Conservation (phyloP, 2,888 invertebrate species). For the Calliscelio sp. region DNA sequence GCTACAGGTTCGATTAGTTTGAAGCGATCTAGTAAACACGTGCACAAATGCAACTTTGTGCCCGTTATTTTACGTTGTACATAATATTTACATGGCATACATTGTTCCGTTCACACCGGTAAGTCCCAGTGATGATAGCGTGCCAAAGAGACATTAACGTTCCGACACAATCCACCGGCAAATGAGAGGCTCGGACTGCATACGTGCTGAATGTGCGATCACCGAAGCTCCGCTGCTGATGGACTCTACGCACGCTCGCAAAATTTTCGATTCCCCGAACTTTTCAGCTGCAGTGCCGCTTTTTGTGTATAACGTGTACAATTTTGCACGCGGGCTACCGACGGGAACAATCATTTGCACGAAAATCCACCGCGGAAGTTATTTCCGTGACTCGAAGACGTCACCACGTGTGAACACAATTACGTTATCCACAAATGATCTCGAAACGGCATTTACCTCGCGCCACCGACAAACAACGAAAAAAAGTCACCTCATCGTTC, state of each 20-base stretch:
- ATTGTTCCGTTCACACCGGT: conserved; percentile 82
- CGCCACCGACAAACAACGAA: conserved; percentile 33
- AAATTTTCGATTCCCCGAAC: conserved; percentile 83
- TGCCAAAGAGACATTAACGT: conserved; percentile 82
- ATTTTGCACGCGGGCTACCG: conserved; percentile 74
- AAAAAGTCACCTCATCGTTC: conserved; percentile 35
- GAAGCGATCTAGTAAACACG: conserved; percentile 49
- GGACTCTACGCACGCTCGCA: conserved; percentile 83
- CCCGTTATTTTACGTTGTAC: conserved; percentile 68
- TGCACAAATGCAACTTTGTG: conserved; percentile 59
- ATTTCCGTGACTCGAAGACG: conserved; percentile 69
- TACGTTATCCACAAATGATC: conserved; percentile 65
- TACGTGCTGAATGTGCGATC: conserved; percentile 81
- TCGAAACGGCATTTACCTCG: conserved; percentile 52
- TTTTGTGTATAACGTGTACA: conserved; percentile 66
- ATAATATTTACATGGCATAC: conserved; percentile 72
- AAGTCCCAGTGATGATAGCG: conserved; percentile 81
- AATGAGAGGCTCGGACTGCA: conserved; percentile 82
- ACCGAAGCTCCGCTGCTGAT: conserved; percentile 78
- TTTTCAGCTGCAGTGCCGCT: conserved; percentile 77
- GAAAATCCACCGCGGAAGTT: conserved; percentile 67
- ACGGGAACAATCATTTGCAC: conserved; percentile 68
- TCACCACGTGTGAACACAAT: conserved; percentile 71
- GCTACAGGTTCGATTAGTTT: conserved; percentile 49
- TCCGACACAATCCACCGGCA: conserved; percentile 83